Conservation (phyloP, 2,113 vertebrate species). For the Onychostruthus taczanowskii region DNA sequence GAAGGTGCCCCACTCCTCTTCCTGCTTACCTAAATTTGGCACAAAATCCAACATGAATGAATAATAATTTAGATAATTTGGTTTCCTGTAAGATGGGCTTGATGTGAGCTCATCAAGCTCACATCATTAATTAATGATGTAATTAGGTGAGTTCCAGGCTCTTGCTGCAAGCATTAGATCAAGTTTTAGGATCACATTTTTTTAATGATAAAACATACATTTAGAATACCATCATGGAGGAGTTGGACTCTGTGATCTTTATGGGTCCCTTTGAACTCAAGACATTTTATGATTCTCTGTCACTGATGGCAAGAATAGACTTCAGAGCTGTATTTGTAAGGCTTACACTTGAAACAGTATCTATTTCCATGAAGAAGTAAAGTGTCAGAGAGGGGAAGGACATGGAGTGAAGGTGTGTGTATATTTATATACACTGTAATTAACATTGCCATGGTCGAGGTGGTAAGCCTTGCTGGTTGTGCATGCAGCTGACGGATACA, state of each 20-base stretch:
- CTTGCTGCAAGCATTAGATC: background rate
- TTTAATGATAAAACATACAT: background rate
- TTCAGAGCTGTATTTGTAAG: background rate
- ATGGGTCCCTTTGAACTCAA: background rate
- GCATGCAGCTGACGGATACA: background rate
- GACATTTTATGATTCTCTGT: background rate
- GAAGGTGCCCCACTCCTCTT: background rate
- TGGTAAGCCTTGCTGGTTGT: background rate
- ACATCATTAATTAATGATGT: no score
- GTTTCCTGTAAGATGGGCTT: background rate
- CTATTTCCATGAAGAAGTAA: background rate
- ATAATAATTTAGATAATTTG: background rate
- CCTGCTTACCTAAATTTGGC: background rate
- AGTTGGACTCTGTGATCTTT: background rate
- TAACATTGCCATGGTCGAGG: background rate
- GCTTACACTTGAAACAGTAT: background rate
- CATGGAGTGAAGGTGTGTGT: background rate
- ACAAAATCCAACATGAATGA: background rate
- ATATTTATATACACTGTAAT: background rate
- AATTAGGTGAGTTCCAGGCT: background rate
- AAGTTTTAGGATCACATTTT: background rate
- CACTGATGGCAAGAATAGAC: background rate
- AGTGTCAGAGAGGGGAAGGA: background rate
- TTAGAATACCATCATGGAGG: background rate
- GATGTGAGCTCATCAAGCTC: background rate